phyloP scores from a whole-genome alignment of 2,797 vertebrate species.

The Myotis daubentonii region DNA sequence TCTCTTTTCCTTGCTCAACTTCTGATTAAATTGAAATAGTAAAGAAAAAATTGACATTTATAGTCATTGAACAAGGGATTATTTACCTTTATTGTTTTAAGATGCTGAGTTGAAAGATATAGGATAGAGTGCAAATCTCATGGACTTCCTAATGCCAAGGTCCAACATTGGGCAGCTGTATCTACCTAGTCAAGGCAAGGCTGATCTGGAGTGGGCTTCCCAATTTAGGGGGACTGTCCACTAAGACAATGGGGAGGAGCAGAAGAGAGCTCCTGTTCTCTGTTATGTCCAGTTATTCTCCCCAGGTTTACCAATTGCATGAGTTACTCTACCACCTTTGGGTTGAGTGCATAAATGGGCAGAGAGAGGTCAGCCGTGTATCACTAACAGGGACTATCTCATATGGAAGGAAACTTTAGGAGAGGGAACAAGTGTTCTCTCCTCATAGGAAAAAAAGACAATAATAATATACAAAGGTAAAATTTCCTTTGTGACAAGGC shows the following conservation, averaged over 20 bases:
- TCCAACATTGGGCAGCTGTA: neutral
- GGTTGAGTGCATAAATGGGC: neutral
- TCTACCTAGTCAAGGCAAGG: neutral
- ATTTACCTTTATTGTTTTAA: neutral
- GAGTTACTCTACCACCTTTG: neutral
- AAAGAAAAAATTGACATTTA: neutral
- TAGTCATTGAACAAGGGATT: neutral
- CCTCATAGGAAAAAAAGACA: neutral
- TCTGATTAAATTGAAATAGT: neutral
- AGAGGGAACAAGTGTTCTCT: neutral
- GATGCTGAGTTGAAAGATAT: neutral
- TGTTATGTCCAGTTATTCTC: neutral
- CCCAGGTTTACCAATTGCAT: neutral
- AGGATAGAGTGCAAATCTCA: too few relatives aligned
- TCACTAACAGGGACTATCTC: neutral
- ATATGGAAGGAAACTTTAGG: neutral
- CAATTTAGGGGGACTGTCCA: neutral
- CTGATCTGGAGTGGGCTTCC: neutral
- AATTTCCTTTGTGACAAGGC: neutral
- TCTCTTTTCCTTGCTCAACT: neutral
- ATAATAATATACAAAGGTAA: neutral
- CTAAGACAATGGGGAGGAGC: neutral
- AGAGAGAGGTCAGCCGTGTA: neutral
- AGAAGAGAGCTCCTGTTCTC: neutral
- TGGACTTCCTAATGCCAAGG: neutral